Conservation (phyloP, 2,113 vertebrate genomes). For the Aix galericulata region DNA sequence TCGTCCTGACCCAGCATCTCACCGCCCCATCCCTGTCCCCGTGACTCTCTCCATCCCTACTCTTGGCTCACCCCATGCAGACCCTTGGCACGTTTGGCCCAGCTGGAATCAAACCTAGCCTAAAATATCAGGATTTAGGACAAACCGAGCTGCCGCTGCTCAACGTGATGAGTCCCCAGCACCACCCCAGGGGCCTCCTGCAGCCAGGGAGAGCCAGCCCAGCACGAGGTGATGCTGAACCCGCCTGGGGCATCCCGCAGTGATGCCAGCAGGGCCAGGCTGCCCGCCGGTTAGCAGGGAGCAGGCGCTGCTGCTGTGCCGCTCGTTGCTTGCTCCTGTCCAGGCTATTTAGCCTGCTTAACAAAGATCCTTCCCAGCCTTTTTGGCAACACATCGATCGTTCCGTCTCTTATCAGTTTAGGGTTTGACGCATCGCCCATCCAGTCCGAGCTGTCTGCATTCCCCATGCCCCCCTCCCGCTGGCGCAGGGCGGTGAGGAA, state of each 20-base stretch:
- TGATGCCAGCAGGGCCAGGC: not conserved
- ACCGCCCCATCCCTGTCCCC: not conserved
- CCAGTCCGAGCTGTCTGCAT: not conserved
- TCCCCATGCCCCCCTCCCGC: not conserved
- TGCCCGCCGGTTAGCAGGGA: not conserved
- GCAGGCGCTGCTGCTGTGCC: not conserved
- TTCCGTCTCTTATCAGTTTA: not conserved
- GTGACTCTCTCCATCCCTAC: not conserved
- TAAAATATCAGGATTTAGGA: not conserved
- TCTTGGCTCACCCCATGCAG: not conserved
- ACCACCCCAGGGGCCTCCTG: not conserved
- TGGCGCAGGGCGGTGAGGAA: not conserved
- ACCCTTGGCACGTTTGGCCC: not conserved
- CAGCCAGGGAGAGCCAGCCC: not conserved
- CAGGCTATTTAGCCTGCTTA: conserved; percentile 31
- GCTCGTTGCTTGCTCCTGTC: not conserved
- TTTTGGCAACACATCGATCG: not conserved
- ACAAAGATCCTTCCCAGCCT: not conserved
- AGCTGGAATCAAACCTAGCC: not conserved
- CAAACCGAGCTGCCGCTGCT: not conserved
- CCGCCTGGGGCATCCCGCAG: not conserved
- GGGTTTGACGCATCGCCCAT: not conserved
- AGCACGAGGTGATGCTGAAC: not conserved
- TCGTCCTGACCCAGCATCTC: not conserved
- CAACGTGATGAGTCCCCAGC: fast-evolving